Evolutionary conservation across 2,797 vertebrate genomes (phyloP).

Genomic region (Brotula barbata): DNA sequence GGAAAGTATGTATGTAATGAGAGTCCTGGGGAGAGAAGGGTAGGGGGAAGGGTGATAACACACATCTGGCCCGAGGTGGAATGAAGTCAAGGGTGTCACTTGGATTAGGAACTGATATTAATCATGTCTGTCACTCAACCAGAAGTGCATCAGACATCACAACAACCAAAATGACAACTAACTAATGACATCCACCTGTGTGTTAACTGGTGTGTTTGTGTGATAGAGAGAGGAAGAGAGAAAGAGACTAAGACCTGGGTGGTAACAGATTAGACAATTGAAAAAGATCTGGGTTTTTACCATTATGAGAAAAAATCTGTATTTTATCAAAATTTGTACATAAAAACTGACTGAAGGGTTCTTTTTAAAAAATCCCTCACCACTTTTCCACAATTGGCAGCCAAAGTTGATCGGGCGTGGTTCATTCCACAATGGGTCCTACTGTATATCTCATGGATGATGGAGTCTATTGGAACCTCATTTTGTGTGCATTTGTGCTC

Average conservation of each 20-base stretch:
- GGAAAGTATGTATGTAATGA: constrained; percentile 62
- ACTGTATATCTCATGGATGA: no score
- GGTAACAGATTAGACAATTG: no score
- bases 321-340: no score
- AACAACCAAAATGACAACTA: background rate
- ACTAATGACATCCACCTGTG: constrained; percentile 35
- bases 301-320: no score
- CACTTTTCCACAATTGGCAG: no score
- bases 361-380: no score
- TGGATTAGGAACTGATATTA: constrained; percentile 34
- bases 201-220: background rate
- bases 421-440: no score
- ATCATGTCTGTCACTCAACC: constrained; percentile 35
- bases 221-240: background rate
- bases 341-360: no score
- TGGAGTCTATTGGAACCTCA: no score
- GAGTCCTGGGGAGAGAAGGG: constrained; percentile 11
- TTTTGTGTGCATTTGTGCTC: no score
- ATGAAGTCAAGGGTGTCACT: constrained; percentile 36
- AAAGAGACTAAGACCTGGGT: constrained; percentile 37
- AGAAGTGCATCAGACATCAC: constrained; percentile 30
- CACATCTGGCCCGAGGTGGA: constrained; percentile 47
- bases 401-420: no score
- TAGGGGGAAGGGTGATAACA: constrained; percentile 19
- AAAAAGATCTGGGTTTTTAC: no score